Base-by-base conservation (phyloP, 2,797 vertebrate genomes). In the Myotis planiceps region DNA sequence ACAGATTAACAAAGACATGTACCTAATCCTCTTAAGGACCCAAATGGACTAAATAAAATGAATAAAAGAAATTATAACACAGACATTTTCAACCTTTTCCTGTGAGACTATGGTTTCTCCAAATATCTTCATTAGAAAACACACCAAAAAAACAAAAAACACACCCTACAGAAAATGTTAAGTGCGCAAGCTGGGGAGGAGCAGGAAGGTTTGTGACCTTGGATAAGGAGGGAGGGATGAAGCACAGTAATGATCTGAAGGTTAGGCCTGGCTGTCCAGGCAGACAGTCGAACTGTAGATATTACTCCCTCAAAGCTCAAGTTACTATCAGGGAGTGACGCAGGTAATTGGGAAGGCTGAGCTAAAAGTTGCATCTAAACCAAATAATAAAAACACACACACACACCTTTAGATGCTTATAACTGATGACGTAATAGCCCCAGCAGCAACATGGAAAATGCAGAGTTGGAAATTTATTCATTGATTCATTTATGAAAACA, bases 401-500 rank as follows among this genome's bases (percentile, higher is more conserved):
- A 83, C 10, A 74, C n/a, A 16, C 3, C 65, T 94, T 93, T 27
- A 47, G 39, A 90, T 68, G 45, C 19, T 87, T 86, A 9, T 75
- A 55, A 83, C 0, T 65, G 87, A 92, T 72, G 60, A 78, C 21
- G 29, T 23, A 74, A 42, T 34, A 37, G 53, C 4, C 60, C 9
- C 37, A 72, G 15, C 3, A 82, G 55, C 4, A 51, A 34, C 63
- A 68, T 4, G 21, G 60, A 92, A 95, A 92, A 84, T 19, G 15
- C 23, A 10, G 15, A 72, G 66, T 1, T 92, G 55, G 42, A 92
- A 89, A 92, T 86, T 74, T 6, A 89, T 21, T 78, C 65, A 95
- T 10, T 2, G 21, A 78, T 66, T 95, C 47, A 82, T 88, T 29
- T 94, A 47, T 82, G 74, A 92, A 95, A 95, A 72, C 19, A 60